A percentile compares a stretch with the other conserved stretches of the same genome.
These are phyloP conservation scores for Lepidochrysops patricia DNA, from an alignment of 2,888 invertebrate species.

Conservation along the genomic window DNA sequence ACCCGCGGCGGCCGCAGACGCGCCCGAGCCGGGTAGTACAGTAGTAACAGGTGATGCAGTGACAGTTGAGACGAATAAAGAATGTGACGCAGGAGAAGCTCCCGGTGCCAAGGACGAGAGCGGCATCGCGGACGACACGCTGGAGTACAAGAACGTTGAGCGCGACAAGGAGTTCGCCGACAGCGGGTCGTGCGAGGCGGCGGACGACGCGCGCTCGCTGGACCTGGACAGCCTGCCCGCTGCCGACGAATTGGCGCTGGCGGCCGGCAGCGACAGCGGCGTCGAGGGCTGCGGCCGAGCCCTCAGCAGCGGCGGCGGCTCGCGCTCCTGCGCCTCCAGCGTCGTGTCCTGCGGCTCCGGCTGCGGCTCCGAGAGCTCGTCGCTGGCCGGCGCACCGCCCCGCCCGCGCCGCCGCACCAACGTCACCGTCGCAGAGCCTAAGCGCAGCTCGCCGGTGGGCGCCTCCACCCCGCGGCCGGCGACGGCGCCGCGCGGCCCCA, in stretches of 20 bases:
- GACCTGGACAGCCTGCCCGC: constrained; percentile 63
- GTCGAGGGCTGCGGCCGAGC: constrained; percentile 83
- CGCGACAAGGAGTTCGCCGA: not conserved
- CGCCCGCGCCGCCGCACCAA: constrained; percentile 73
- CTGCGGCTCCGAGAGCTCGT: constrained; percentile 87
- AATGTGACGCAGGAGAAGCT: constrained; percentile 31
- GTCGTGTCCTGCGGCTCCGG: constrained; percentile 86
- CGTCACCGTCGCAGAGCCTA: constrained; percentile 71
- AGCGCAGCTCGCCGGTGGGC: constrained; percentile 65
- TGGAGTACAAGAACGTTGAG: constrained; percentile 33
- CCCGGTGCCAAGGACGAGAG: constrained; percentile 40
- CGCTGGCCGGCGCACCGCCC: constrained; percentile 73
- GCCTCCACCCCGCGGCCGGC: constrained; percentile 69
- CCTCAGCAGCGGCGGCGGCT: constrained; percentile 79
- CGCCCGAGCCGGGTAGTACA: constrained; percentile 13
- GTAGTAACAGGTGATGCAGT: constrained; percentile 28
- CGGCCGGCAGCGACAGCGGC: constrained; percentile 87
- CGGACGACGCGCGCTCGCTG: constrained; percentile 58
- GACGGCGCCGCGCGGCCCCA: constrained; percentile 64
- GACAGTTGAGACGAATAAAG: constrained; percentile 25
- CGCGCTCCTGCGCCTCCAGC: constrained; percentile 84
- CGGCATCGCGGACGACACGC: constrained; percentile 36
- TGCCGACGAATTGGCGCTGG: constrained; percentile 53
- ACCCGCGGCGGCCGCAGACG: constrained; percentile 34
- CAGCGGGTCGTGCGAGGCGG: constrained; percentile 42